Evolutionary conservation across 2,113 vertebrate genomes (phyloP), one percentile per base, ranked within the genome.

Genomic region (Fregetta grallaria): DNA sequence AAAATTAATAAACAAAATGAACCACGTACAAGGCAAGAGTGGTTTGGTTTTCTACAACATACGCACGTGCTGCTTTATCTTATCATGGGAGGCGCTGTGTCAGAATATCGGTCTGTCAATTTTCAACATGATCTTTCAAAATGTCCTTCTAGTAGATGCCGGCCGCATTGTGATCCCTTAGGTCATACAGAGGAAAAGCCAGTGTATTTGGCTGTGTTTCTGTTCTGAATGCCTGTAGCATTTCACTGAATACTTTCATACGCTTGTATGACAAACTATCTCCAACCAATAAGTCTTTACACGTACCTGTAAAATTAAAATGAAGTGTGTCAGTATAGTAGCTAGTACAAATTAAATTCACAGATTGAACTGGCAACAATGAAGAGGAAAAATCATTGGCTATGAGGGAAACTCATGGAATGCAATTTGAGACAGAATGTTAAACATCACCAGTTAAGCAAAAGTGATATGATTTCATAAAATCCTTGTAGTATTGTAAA

Each of bases 401-500:
- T 81, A 1, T 52, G n/a, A 77, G 25, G n/a, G 62, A 91, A 63
- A 42, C 38, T 92, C 36, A 61, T 90, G 59, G 86, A 87, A 75
- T 68, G 27, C 29, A 7, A 74, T 96, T 81, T 87, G 65, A 84
- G 42, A 55, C 38, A 67, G 53, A 94, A 52, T n/a, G 42, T 88
- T 87, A 84, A 85, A 42, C 45, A 27, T 92, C 92, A 74, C 72
- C 10, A 7, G 63, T 84, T 92, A 80, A 49, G 21, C n/a, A 59
- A 89, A 89, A 96, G 67, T 75, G 15, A 34, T 63, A 76, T 3
- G 34, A 85, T 96, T 94, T 96, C 52, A 81, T 49, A 71, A 88
- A 94, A 78, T 85, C 93, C 81, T 91, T 65, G 21, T 87, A 70
- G 78, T 56, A 53, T 86, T 86, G 86, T 94, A 96, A 94, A 96